phyloP scores from a whole-genome alignment of 2,888 invertebrate genomes.

The Rhagonycha lutea region DNA sequence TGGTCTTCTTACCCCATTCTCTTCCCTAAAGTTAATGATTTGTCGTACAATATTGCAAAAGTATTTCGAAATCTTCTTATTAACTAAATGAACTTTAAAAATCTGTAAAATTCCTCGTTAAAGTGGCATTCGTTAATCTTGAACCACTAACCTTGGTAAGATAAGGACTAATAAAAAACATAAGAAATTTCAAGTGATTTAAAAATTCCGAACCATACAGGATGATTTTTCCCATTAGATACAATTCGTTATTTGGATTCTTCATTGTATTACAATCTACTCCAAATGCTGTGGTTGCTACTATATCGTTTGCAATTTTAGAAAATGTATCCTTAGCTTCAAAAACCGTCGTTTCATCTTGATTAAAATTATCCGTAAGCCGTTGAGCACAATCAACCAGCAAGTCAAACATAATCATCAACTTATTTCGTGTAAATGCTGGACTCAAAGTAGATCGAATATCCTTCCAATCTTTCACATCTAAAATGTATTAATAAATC shows the following conservation, averaged over 20 bases:
- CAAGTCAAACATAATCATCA: conserved; percentile 31
- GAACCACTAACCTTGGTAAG: not conserved
- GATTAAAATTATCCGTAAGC: conserved; percentile 24
- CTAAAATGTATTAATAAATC: not conserved
- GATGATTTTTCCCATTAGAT: not conserved
- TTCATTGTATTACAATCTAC: conserved; percentile 57
- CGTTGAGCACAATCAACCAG: conserved; percentile 30
- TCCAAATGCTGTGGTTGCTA: conserved; percentile 56
- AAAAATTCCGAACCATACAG: not conserved
- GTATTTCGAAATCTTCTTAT: not conserved
- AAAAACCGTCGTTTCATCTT: not conserved
- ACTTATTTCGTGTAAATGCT: conserved; percentile 34
- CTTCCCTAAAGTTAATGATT: not conserved
- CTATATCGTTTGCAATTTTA: conserved; percentile 55
- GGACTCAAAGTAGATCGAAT: conserved; percentile 35
- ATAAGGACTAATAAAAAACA: not conserved
- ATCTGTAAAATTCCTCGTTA: not conserved
- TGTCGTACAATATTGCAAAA: not conserved
- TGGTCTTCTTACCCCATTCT: not conserved
- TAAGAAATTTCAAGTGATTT: not conserved
- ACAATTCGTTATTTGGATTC: conserved; percentile 51
- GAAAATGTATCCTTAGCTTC: conserved; percentile 4
- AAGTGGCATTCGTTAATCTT: no score
- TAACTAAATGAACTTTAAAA: not conserved
- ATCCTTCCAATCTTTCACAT: conserved; percentile 25